Evolutionary conservation across 35 echinoderm and acorn worm species (phyloP), one percentile per base, ranked within the genome.

Genomic region (Amphiura filiformis): DNA sequence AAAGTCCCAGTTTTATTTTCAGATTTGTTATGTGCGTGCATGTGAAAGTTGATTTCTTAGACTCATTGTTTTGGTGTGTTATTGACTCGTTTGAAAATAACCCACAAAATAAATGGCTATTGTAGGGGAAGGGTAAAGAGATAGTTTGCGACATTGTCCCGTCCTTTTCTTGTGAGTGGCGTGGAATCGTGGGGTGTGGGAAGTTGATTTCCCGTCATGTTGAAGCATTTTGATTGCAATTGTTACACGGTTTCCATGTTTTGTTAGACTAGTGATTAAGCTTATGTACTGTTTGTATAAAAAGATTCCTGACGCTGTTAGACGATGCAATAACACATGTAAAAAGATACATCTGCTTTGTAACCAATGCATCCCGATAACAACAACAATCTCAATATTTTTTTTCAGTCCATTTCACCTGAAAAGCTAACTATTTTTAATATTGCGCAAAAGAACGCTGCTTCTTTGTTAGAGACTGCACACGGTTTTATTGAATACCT

Each of bases 351-450:
- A 13, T 70, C 61, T 18, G 11, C 28, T 70, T 70, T 70, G 61
- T 70, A 70, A 26, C 61, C 11, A 70, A 70, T 30, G 28, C 28
- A 70, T 70, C 61, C 61, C 17, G 1, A 23, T 15, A 2, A 70
- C 28, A 30, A 70, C 15, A 70, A 70, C 7, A 70, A 70, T 70
- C 61, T 70, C n/a, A n/a, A 23, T 70, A 70, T 70, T 70, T 30
- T 70, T 52, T 70, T 70, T 70, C 61, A 70, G 61, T 26, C 28
- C 26, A 30, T 70, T 70, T 70, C 15, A 26, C 15, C 61, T 26
- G 28, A 70, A 70, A 70, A 23, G 61, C 7, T 70, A 70, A 70
- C 61, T 70, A 70, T 70, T 70, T 70, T 70, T 70, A 70, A 70
- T 70, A 70, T 70, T 4, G 26, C 61, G 61, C 61, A 11, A 70